phyloP scores from a whole-genome alignment of 1,140 invertebrate species.

The Tetragonula clypearis region DNA sequence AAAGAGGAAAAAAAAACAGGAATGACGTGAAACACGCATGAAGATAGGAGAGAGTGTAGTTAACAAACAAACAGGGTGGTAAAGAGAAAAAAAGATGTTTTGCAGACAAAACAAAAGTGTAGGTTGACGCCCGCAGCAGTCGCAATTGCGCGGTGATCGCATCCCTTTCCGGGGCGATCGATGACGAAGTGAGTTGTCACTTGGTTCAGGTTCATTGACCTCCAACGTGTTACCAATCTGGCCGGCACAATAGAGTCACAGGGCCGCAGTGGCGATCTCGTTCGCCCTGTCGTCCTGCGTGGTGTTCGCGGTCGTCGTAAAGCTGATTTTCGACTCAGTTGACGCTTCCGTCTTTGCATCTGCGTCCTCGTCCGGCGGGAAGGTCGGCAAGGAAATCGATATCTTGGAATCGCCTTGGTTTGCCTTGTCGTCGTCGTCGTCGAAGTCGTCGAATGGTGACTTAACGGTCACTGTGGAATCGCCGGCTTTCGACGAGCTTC shows the following conservation, averaged over 20 bases:
- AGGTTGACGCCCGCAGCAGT: slow-evolving; percentile 65
- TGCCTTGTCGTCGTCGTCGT: slow-evolving; percentile 35
- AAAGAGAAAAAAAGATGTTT: not conserved
- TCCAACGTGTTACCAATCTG: slow-evolving; percentile 60
- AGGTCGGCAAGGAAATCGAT: slow-evolving; percentile 81
- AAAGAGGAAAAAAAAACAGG: not conserved
- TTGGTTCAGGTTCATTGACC: slow-evolving; percentile 35
- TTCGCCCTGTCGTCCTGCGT: not conserved
- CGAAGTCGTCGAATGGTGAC: slow-evolving; percentile 75
- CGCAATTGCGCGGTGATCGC: slow-evolving; percentile 67
- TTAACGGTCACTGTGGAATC: slow-evolving; percentile 69
- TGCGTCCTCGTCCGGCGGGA: slow-evolving; percentile 81
- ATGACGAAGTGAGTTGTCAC: not conserved
- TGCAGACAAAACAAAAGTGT: not conserved
- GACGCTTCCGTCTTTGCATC: slow-evolving; percentile 56
- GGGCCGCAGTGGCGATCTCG: slow-evolving; percentile 33
- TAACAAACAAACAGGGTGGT: not conserved
- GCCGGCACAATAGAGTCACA: slow-evolving; percentile 27
- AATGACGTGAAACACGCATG: not conserved
- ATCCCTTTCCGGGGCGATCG: slow-evolving; percentile 2
- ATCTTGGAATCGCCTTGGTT: slow-evolving; percentile 66
- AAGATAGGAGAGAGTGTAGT: not conserved
- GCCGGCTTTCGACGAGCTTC: slow-evolving; percentile 56
- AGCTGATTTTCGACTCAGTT: not conserved
- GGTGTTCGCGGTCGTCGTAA: not conserved